phyloP scores from a whole-genome alignment of 2,797 vertebrate species.

The Meriones psammophilus region DNA sequence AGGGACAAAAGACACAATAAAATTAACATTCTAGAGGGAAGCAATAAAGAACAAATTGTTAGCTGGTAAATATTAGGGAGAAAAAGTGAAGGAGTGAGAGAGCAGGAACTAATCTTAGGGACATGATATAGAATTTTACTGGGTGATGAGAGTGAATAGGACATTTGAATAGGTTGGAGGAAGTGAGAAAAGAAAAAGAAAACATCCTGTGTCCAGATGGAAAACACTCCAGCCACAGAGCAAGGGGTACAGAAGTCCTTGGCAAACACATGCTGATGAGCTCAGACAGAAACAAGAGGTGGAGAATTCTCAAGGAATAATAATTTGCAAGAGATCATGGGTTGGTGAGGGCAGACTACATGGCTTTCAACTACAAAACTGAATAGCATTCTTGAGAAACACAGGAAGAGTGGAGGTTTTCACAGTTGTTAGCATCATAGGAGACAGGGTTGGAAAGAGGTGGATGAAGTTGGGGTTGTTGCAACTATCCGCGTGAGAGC shows the following conservation, averaged over 20 bases:
- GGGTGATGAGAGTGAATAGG: not conserved
- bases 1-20: not conserved
- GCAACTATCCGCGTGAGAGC: not conserved
- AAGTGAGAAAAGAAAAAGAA: not conserved
- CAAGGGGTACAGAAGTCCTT: not conserved
- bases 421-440: not conserved
- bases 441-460: not conserved
- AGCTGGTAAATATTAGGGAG: not conserved
- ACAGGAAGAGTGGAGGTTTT: not conserved
- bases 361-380: too few species aligned
- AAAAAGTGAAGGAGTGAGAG: not conserved
- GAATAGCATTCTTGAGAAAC: not conserved
- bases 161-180: not conserved
- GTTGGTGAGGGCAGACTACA: not conserved
- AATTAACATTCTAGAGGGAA: not conserved
- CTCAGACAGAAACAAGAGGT: not conserved
- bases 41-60: not conserved
- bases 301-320: not conserved
- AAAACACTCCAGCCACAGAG: not conserved
- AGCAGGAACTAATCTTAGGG: not conserved
- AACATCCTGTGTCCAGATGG: not conserved
- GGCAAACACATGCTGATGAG: not conserved
- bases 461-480: not conserved
- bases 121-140: not conserved
- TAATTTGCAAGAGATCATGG: rapidly evolving